These are phyloP conservation scores for Eucera pruinosa DNA, from an alignment of 2,888 invertebrate species.

Conservation along the genomic window DNA sequence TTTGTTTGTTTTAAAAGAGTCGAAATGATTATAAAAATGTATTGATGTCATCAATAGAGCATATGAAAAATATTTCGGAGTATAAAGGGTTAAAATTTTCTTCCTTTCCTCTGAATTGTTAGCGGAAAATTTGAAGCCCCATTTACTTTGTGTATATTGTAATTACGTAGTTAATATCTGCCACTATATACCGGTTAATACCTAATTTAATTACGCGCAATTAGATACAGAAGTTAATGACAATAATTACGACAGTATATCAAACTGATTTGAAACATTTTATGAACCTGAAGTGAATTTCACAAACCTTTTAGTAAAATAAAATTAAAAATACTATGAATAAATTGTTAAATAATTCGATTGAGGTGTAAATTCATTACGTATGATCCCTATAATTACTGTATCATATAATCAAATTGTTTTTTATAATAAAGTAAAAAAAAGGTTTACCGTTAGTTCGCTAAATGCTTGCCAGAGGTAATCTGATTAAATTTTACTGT, in stretches of 20 bases:
- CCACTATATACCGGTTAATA: not conserved
- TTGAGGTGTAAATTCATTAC: not conserved
- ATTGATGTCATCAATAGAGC: too few species aligned
- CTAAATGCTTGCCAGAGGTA: not conserved
- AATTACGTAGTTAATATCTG: not conserved
- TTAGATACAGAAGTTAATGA: not conserved
- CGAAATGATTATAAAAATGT: too few species aligned
- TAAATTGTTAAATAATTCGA: too few species aligned
- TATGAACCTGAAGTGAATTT: not conserved
- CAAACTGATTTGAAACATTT: not conserved
- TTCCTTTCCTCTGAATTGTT: too few species aligned
- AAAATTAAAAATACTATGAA: not conserved
- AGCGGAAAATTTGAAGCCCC: too few species aligned
- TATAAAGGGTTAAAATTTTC: too few species aligned
- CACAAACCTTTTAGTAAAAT: not conserved
- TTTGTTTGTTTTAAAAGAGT: too few species aligned
- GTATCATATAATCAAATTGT: not conserved
- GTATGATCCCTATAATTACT: too few species aligned
- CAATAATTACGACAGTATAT: not conserved
- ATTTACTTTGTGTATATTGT: not conserved
- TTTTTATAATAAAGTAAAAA: too few species aligned
- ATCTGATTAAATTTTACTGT: not conserved
- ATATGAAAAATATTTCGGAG: too few species aligned
- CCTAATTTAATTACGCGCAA: not conserved
- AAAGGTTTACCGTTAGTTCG: not conserved